A percentile compares a stretch with the other conserved stretches of the same genome.
Evolutionary conservation across 2,888 invertebrate species (phyloP).

Genomic region (Panzeria rudis): DNA sequence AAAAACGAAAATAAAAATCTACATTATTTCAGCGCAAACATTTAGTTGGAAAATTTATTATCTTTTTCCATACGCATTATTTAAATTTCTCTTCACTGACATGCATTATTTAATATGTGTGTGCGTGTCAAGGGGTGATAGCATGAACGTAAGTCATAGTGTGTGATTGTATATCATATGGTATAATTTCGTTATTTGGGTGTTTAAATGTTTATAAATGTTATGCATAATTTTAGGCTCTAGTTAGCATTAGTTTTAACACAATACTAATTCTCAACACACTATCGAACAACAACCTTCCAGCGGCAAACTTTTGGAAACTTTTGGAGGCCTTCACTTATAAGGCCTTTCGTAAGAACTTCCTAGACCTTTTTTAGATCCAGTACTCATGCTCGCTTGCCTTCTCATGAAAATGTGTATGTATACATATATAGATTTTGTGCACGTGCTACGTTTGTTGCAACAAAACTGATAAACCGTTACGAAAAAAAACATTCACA

Average conservation of each 20-base stretch:
- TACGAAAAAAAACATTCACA: no score
- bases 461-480: no score
- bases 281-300: no score
- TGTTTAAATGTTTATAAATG: conserved; percentile 69
- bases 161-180: background rate
- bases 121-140: background rate
- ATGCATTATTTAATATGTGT: conserved; percentile 30
- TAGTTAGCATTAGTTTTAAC: conserved; percentile 61
- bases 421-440: no score
- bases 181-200: background rate
- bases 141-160: background rate
- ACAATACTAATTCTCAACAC: conserved; percentile 1
- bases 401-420: no score
- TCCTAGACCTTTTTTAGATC: no score
- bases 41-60: conserved; percentile 65
- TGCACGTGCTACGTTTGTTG: no score
- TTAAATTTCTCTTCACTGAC: conserved; percentile 50
- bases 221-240: conserved; percentile 77
- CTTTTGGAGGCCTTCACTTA: no score
- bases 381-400: no score
- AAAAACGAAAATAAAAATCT: conserved; percentile 42
- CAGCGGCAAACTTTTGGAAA: no score
- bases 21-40: conserved; percentile 51
- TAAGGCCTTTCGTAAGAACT: no score
- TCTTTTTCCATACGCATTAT: conserved; percentile 52